Percentiles rank a stretch among this genome's conserved stretches.
These are phyloP conservation scores for Noctuana brunneofusca DNA, from an alignment of 2,888 invertebrate genomes.

Conservation along the genomic window DNA sequence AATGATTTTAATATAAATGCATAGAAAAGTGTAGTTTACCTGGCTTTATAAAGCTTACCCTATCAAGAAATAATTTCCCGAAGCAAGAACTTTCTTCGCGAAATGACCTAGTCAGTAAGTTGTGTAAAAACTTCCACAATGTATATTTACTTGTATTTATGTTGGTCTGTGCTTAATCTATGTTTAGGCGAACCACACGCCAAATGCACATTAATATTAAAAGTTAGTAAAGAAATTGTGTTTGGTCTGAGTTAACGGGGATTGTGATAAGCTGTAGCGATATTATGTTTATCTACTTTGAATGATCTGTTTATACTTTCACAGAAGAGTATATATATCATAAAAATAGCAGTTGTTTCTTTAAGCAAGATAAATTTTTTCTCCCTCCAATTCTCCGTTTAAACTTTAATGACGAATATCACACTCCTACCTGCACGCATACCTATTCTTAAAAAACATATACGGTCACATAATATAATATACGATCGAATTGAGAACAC, in stretches of 20 bases:
- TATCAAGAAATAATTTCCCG: constrained; percentile 22
- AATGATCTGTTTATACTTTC: too few species aligned
- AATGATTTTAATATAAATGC: not conserved
- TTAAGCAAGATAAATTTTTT: too few species aligned
- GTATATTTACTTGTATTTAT: constrained; percentile 38
- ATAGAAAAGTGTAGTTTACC: not conserved
- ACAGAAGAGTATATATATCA: too few species aligned
- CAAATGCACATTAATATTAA: constrained; percentile 76
- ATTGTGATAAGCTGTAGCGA: constrained; percentile 28
- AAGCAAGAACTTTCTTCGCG: constrained; percentile 26
- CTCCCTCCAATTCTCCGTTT: too few species aligned
- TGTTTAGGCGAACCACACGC: constrained; percentile 67
- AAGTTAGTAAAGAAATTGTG: constrained; percentile 57
- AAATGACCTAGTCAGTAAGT: constrained; percentile 28
- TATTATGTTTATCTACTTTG: constrained; percentile 5
- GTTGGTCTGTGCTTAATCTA: constrained; percentile 68
- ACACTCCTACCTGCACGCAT: too few species aligned
- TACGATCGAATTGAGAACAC: too few species aligned
- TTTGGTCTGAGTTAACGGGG: constrained; percentile 37
- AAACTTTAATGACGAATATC: too few species aligned
- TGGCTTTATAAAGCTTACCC: not conserved
- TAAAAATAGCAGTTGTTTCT: too few species aligned
- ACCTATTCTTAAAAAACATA: too few species aligned
- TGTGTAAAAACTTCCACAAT: constrained; percentile 23
- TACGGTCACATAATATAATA: too few species aligned